Evolutionary conservation across 2,113 vertebrate genomes (phyloP).

Genomic region (Toxotes jaculatrix): DNA sequence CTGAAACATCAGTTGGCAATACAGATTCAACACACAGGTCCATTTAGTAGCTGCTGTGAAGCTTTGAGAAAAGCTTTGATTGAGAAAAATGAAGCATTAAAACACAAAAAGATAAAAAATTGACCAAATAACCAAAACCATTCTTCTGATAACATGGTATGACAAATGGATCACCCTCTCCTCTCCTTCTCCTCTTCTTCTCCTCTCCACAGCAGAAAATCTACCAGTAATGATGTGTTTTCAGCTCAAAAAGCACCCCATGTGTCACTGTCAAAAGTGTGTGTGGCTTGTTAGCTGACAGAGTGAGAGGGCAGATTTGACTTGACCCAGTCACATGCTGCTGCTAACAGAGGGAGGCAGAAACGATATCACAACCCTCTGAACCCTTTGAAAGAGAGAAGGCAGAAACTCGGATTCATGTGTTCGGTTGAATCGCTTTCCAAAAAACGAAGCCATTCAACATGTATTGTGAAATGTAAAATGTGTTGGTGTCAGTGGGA

Average conservation of each 20-base stretch:
- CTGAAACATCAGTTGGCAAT: background rate
- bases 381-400: background rate
- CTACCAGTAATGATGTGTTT: slow-evolving; percentile 39
- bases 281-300: slow-evolving; percentile 47
- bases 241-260: background rate
- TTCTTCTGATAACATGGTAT: background rate
- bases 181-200: background rate
- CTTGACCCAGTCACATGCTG: slow-evolving; percentile 54
- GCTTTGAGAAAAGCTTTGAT: background rate
- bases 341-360: slow-evolving; percentile 2
- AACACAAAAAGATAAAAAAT: background rate
- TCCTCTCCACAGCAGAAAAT: slow-evolving; percentile 4
- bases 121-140: background rate
- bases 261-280: slow-evolving; percentile 34
- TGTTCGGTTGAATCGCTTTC: background rate
- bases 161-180: background rate
- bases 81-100: background rate
- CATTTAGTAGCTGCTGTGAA: background rate
- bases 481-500: background rate
- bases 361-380: background rate
- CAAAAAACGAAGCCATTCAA: background rate
- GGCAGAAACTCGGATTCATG: slow-evolving; percentile 1
- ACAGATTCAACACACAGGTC: background rate
- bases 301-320: slow-evolving; percentile 33
- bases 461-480: background rate